Evolutionary conservation across 2,797 vertebrate species (phyloP).

Genomic region (Crenuchus spilurus): DNA sequence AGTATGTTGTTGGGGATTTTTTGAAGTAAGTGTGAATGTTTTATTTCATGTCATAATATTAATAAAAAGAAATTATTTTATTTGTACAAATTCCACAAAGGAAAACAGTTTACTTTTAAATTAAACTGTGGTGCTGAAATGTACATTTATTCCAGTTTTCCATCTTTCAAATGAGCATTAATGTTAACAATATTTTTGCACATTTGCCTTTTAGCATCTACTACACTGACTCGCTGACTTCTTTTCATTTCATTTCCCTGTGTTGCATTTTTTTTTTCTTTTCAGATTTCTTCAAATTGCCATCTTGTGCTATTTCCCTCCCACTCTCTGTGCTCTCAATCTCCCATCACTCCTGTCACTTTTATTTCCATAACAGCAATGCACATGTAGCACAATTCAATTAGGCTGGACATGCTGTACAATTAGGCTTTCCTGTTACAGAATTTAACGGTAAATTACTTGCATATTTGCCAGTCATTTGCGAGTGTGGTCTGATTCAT

Average conservation of each 20-base stretch:
- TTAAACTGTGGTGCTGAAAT: background rate
- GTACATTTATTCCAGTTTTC: background rate
- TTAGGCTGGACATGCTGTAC: constrained; percentile 68
- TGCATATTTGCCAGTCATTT: constrained; percentile 57
- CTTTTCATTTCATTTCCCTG: background rate
- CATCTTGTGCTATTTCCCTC: background rate
- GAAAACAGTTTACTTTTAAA: background rate
- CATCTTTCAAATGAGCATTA: background rate
- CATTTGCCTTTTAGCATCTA: background rate
- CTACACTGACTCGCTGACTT: background rate
- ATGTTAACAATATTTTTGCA: background rate
- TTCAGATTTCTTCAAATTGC: background rate
- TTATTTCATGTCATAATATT: background rate
- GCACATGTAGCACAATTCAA: constrained; percentile 68
- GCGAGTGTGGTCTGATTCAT: constrained; percentile 52
- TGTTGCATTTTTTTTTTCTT: background rate
- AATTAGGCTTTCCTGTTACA: constrained; percentile 66
- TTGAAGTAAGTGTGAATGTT: background rate
- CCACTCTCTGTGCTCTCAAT: constrained; percentile 15
- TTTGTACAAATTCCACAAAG: background rate
- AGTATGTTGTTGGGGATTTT: background rate
- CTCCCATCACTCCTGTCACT: constrained; percentile 54
- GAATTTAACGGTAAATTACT: constrained; percentile 67
- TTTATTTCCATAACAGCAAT: constrained; percentile 60
- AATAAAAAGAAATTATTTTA: background rate